These are phyloP conservation scores for Petrocephalus microphthalmus DNA, from an alignment of 2,113 vertebrate species.

Conservation along the genomic window DNA sequence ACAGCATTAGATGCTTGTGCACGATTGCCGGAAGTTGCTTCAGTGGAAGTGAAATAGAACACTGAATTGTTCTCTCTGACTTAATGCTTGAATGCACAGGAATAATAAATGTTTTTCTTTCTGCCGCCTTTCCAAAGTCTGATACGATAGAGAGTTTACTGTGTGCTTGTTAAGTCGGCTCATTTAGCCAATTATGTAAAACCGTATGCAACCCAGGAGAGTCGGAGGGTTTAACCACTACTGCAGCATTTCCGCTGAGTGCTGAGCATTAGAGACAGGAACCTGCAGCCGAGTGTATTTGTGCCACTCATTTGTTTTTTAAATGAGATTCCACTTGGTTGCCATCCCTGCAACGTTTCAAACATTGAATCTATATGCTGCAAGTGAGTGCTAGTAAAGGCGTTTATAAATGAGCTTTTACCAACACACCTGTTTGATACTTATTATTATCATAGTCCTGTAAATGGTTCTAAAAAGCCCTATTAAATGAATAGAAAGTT, in stretches of 20 bases:
- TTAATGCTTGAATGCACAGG: neutral
- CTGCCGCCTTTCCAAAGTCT: neutral
- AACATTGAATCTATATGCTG: neutral
- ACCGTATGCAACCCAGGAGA: neutral
- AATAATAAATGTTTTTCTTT: slow-evolving; percentile 14
- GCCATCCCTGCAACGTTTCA: neutral
- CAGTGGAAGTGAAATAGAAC: neutral
- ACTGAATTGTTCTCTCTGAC: neutral
- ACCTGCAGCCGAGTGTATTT: neutral
- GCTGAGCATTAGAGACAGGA: neutral
- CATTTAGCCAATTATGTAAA: slow-evolving; percentile 13
- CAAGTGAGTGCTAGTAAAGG: neutral
- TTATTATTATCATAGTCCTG: neutral
- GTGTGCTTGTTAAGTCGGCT: neutral
- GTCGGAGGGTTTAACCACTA: neutral
- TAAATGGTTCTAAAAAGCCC: neutral
- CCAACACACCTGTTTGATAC: neutral
- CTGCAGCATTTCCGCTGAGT: neutral
- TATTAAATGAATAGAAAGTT: neutral
- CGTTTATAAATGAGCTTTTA: neutral
- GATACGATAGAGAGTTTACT: neutral
- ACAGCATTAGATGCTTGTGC: neutral
- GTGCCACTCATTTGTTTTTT: neutral
- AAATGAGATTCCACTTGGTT: neutral
- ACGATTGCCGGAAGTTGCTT: neutral